Evolutionary conservation across 2,888 invertebrate species (phyloP).

Genomic region (Theodoxus fluviatilis): DNA sequence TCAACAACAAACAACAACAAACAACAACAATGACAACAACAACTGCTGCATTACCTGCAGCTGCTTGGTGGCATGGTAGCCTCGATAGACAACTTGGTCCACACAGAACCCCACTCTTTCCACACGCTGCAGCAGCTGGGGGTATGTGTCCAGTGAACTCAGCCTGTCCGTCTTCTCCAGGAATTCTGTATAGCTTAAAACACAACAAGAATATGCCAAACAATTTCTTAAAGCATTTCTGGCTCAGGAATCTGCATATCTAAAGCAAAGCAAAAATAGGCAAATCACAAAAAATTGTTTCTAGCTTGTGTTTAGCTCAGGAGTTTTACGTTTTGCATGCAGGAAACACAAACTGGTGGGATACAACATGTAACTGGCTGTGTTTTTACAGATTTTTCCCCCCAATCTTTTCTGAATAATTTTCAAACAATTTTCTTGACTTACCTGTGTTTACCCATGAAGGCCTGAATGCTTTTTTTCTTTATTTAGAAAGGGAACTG

Average conservation of each 20-base stretch:
- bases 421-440: too few relatives aligned
- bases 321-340: too few relatives aligned
- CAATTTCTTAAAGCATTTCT: background rate
- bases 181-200: slow-evolving; percentile 53
- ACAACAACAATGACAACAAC: background rate
- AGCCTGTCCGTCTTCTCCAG: slow-evolving; percentile 46
- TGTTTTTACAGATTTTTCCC: too few relatives aligned
- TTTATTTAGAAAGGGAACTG: background rate
- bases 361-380: too few relatives aligned
- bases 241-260: background rate
- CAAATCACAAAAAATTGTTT: too few relatives aligned
- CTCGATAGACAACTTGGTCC: slow-evolving; percentile 59
- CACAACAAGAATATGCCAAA: background rate
- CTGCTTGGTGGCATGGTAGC: slow-evolving; percentile 58
- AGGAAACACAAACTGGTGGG: too few relatives aligned
- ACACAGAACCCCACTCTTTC: slow-evolving; percentile 53
- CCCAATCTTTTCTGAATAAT: too few relatives aligned
- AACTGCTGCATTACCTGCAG: slow-evolving; percentile 47
- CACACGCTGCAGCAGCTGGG: slow-evolving; percentile 52
- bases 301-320: too few relatives aligned
- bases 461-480: slow-evolving; percentile 57
- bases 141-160: slow-evolving; percentile 46
- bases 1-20: too few relatives aligned
- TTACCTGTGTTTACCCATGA: slow-evolving; percentile 58
- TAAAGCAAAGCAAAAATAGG: too few relatives aligned